Base-by-base conservation (phyloP, 2,888 invertebrate genomes). In the Drosophila koepferae region DNA sequence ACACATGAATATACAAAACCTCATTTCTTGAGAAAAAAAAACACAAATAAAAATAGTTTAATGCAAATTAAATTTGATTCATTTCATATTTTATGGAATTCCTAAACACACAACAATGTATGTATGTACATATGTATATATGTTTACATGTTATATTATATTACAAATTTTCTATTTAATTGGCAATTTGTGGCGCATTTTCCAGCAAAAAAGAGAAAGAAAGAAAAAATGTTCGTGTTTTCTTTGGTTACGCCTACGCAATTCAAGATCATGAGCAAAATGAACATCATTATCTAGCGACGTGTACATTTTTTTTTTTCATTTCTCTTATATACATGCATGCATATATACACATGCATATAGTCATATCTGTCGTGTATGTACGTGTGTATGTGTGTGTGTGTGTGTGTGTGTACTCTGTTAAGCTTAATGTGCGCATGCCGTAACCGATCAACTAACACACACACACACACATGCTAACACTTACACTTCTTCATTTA, bases 371-470 rank as follows among this genome's bases (percentile, higher is more conserved):
- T 46, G 53, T 16, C 43, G 40, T 14, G 16, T 38, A 38, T 48
- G 3, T 58, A n/a, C n/a, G 41, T 67, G 44, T 48, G 43, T 12
- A 14, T 41, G 41, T 46, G 2, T 58, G 41, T 67, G 41, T 41
- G 23, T 62, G 49, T 65, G 56, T 20, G 55, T 44, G 31, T 20
- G 64, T 69, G 61, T 64, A 34, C 62, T 74, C 61, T 70, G 64
- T 59, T 74, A 64, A 74, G 70, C 53, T 65, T 62, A 53, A 71
- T 67, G 75, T 61, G 67, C 72, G 62, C 72, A 72, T 78, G 72
- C 64, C 72, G 80, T 78, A 80, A 78, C 80, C 53, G 80, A 72
- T 80, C 58, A 67, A 51, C 71, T 36, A 20, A 51, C 14, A 58
- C 23, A 54, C 44, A 49, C 41, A 34, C 51, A n/a, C 18, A 34